phyloP scores from a whole-genome alignment of 2,888 invertebrate genomes.

The Danaus chrysippus region DNA sequence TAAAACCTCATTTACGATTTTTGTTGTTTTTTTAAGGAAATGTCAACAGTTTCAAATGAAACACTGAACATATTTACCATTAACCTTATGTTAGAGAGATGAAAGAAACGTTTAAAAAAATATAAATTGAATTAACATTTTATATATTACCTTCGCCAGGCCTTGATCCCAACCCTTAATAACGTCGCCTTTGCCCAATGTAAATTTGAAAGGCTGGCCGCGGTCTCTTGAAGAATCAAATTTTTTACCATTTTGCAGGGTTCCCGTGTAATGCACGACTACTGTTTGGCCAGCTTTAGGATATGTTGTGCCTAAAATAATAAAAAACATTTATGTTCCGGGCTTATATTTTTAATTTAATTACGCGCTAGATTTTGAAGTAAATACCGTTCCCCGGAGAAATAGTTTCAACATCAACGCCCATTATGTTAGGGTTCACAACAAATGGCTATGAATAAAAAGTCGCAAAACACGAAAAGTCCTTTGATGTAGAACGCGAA shows the following conservation, averaged over 20 bases:
- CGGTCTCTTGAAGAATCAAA: constrained; percentile 98
- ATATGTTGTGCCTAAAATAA: constrained; percentile 87
- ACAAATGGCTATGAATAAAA: constrained; percentile 4
- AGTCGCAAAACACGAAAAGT: constrained; percentile 1
- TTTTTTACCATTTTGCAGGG: constrained; percentile 90
- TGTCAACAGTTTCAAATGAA: background rate
- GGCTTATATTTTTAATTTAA: background rate
- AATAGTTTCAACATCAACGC: constrained; percentile 66
- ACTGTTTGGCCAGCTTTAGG: constrained; percentile 97
- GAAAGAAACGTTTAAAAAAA: background rate
- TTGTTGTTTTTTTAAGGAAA: background rate
- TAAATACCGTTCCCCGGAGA: constrained; percentile 63
- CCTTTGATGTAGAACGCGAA: background rate
- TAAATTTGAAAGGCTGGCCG: constrained; percentile 95
- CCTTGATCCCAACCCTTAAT: constrained; percentile 99
- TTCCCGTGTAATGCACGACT: constrained; percentile 97
- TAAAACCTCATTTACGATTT: background rate
- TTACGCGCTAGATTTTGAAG: background rate
- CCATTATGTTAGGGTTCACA: constrained; percentile 43
- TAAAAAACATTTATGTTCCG: background rate
- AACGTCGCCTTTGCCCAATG: constrained; percentile 96
- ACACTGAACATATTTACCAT: background rate
- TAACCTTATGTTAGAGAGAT: background rate
- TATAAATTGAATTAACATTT: background rate
- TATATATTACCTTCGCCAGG: constrained; percentile 86